Evolutionary conservation across 2,797 vertebrate species (phyloP), one percentile per base, ranked within the genome.

Genomic region (Poeciliopsis paucimaculata): DNA sequence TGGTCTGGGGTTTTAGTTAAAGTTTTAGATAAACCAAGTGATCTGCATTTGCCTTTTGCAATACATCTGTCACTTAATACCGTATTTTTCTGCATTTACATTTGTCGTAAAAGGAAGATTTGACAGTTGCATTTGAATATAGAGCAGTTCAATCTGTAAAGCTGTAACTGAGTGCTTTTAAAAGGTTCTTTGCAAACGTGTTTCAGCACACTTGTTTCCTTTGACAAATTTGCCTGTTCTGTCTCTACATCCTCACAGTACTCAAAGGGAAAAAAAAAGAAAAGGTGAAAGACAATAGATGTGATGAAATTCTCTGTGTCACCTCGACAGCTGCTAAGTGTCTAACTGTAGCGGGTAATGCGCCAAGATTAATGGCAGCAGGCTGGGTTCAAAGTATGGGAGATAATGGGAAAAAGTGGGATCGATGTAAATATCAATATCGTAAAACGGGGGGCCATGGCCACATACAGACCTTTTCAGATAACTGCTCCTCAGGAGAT

Each of bases 341-440:
- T 89, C 87, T 85, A 43, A 84, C 76, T 78, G 81, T 87, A 84
- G 84, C 80, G 86, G 79, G 80, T 49, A 77, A 81, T 75, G 88
- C 55, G 79, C 62, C 72, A 84, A 77, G 83, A 91, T 85, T 81
- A 84, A 89, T 85, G 89, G 84, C 78, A 84, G 81, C 82, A 77
- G 86, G 82, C 85, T 76, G 80, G 28, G 73, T 81, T 79, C 31
- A 81, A 90, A 86, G 76, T 87, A 89, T 91, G 89, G 91, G 86
- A 84, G 90, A 93, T 93, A 94, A 95, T 94, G 93, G 89, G 89
- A 85, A 89, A 86, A 92, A 86, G 88, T 76, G 62, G 73, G 87
- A 93, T 95, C 93, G 87, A 96, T 95, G 91, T 73, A 87, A 89
- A 92, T 95, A 92, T 95, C 94, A 90, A 95, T 94, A 93, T 80